These are phyloP conservation scores for Nesoenas mayeri DNA, from an alignment of 2,113 vertebrate genomes.

Conservation along the genomic window DNA sequence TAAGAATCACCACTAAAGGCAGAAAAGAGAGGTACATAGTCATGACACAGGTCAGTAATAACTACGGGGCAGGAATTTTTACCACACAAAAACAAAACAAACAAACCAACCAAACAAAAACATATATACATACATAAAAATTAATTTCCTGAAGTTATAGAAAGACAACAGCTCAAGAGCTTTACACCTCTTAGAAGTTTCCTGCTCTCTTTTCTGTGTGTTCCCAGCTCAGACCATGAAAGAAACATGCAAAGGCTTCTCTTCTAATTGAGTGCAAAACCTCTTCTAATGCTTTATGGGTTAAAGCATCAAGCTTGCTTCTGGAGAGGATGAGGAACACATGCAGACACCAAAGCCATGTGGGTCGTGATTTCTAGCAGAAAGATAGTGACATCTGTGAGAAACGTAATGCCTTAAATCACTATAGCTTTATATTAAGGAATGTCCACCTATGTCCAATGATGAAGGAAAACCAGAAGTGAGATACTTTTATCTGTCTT, in stretches of 20 bases:
- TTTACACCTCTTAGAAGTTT: background rate
- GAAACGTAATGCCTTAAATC: background rate
- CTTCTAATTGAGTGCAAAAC: background rate
- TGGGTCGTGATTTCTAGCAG: background rate
- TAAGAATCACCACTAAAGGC: accelerated
- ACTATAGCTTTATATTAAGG: background rate
- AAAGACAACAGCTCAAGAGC: background rate
- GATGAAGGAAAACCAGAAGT: background rate
- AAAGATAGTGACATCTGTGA: background rate
- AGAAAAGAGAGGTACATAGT: background rate
- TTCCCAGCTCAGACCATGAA: background rate
- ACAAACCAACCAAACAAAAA: too few species aligned
- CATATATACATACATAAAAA: background rate
- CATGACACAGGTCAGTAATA: background rate
- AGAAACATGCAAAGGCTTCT: background rate
- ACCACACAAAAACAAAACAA: background rate
- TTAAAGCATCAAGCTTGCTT: background rate
- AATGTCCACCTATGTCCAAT: background rate
- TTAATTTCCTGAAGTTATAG: background rate
- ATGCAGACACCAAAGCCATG: background rate
- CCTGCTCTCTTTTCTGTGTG: background rate
- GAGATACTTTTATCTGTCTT: background rate
- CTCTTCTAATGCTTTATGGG: background rate
- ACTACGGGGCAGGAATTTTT: background rate
- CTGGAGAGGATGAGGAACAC: background rate